A percentile compares a stretch with the other conserved stretches of the same genome.
Conservation (phyloP, 2,888 invertebrate genomes). For the Oxyscelio sp. region DNA sequence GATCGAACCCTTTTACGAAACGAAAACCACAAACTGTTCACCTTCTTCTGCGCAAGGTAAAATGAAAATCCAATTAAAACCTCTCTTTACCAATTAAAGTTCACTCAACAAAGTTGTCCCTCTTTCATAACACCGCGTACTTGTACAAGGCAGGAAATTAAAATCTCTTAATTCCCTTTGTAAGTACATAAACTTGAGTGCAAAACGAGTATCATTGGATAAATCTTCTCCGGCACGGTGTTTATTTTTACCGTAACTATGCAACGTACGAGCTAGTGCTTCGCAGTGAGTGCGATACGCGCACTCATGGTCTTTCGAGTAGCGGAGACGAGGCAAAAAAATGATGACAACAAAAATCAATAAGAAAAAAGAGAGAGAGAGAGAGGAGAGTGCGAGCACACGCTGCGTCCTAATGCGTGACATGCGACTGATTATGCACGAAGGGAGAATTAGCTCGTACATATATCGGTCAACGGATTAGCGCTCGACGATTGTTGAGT, state of each 20-base stretch:
- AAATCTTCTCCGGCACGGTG: conserved; percentile 31
- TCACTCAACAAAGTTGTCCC: no score
- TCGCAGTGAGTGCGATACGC: background rate
- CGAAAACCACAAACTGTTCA: no score
- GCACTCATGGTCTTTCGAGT: conserved; percentile 1
- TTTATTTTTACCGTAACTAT: conserved; percentile 66
- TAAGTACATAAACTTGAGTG: no score
- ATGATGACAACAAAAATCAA: conserved; percentile 63
- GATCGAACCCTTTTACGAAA: no score
- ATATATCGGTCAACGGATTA: no score
- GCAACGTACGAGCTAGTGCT: conserved; percentile 30
- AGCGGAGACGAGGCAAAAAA: conserved; percentile 31
- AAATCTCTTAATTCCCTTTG: no score
- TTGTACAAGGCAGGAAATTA: no score
- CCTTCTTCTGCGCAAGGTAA: no score
- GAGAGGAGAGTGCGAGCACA: background rate
- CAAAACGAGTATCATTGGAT: background rate
- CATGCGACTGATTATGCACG: conserved; percentile 61
- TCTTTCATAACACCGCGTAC: no score
- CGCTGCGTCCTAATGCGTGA: conserved; percentile 48
- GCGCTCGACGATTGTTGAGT: conserved; percentile 14
- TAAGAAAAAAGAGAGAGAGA: conserved; percentile 26
- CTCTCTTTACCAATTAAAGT: no score
- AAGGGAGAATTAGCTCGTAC: conserved; percentile 34
- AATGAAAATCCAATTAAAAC: no score